Conservation (phyloP, 1,140 invertebrate species). For the Heterodera schachtii region DNA sequence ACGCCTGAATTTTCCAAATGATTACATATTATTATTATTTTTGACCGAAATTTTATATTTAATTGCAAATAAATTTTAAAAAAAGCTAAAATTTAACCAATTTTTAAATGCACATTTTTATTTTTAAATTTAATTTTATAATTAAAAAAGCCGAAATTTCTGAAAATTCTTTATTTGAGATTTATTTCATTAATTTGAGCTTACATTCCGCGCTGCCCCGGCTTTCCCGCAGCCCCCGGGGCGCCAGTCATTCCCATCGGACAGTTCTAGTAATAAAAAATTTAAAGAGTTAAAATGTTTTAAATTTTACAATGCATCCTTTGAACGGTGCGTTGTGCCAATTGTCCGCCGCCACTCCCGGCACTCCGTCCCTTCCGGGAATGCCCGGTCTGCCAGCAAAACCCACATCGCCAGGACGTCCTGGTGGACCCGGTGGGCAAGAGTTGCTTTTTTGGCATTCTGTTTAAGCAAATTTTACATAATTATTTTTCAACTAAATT, state of each 20-base stretch:
- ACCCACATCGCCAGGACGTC: constrained; percentile 13
- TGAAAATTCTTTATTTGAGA: too few species aligned
- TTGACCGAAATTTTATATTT: too few species aligned
- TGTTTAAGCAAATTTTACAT: too few species aligned
- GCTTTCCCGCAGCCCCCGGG: constrained; percentile 44
- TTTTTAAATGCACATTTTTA: too few species aligned
- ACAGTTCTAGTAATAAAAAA: constrained; percentile 41
- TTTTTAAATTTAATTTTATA: too few species aligned
- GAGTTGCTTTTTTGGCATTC: constrained; percentile 34
- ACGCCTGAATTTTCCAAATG: background rate
- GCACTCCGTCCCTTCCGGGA: constrained; percentile 12
- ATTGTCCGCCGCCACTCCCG: constrained; percentile 16
- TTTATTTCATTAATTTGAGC: background rate
- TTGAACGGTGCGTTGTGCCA: constrained; percentile 30
- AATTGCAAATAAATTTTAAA: too few species aligned
- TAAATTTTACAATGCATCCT: constrained; percentile 20
- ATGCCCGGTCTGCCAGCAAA: constrained; percentile 3
- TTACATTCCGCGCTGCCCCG: constrained; percentile 42
- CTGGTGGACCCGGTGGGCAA: constrained; percentile 25
- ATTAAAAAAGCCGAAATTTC: too few species aligned
- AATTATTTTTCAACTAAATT: background rate
- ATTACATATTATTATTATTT: too few species aligned
- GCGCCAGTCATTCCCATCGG: constrained; percentile 39
- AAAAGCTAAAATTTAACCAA: too few species aligned
- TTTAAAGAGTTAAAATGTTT: background rate